Conservation (phyloP, 2,113 vertebrate species). For the Perognathus longimembris region DNA sequence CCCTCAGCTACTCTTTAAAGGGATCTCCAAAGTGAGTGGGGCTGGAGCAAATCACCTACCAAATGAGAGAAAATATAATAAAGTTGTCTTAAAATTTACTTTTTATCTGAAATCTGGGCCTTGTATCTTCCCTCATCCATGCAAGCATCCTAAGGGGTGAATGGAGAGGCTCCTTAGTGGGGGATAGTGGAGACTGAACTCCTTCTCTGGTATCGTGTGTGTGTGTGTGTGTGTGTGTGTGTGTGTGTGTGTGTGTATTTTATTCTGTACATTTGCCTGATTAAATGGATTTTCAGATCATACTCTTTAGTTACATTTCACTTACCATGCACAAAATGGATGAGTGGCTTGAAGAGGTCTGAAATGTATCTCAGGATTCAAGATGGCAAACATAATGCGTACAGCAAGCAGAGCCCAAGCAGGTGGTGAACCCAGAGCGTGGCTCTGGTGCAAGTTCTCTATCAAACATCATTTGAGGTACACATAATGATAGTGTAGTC, state of each 20-base stretch:
- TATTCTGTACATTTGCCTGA: background rate
- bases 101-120: background rate
- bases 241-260: too few species aligned
- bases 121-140: background rate
- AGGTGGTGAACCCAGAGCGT: background rate
- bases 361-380: background rate
- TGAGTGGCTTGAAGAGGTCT: background rate
- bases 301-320: background rate
- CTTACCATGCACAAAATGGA: background rate
- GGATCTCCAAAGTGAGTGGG: background rate
- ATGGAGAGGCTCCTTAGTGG: background rate
- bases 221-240: too few species aligned
- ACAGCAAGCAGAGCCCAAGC: background rate
- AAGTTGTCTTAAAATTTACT: background rate
- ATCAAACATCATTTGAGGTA: background rate
- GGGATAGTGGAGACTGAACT: too few species aligned
- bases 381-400: background rate
- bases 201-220: background rate
- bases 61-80: background rate
- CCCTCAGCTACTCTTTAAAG: accelerated
- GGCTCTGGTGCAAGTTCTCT: background rate
- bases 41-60: background rate
- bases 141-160: background rate
- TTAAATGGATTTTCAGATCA: background rate
- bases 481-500: background rate